Conservation (phyloP, 2,797 vertebrate species). For the Denticeps clupeoides region DNA sequence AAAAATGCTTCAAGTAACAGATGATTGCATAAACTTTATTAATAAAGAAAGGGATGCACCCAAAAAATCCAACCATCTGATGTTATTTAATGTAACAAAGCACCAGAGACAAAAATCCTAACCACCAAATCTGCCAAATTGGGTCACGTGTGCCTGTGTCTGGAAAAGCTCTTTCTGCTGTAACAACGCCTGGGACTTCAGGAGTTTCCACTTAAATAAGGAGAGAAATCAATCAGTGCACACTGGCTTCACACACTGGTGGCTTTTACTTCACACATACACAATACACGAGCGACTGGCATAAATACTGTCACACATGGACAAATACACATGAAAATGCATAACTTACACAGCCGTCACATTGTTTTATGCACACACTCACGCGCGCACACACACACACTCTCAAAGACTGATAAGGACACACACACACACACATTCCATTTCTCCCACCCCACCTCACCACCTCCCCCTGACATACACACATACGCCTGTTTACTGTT, state of each 20-base stretch:
- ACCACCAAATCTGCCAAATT: conserved; percentile 40
- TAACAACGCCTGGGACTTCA: conserved; percentile 49
- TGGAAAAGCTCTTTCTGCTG: conserved; percentile 46
- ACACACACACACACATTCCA: conserved; percentile 5
- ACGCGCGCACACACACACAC: neutral
- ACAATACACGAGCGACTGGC: too few species aligned
- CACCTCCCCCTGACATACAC: neutral
- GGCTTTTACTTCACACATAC: conserved; percentile 39
- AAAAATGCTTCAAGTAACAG: too few species aligned
- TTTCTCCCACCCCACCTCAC: neutral
- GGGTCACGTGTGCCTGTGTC: conserved; percentile 42
- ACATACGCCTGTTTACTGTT: conserved; percentile 48
- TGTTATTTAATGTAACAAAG: conserved; percentile 36
- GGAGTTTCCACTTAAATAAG: conserved; percentile 35
- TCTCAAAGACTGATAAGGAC: neutral
- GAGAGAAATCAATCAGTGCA: conserved; percentile 47
- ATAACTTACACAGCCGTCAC: neutral
- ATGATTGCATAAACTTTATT: too few species aligned
- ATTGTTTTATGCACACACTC: neutral
- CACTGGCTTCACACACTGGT: conserved; percentile 46
- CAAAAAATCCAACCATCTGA: neutral
- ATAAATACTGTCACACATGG: too few species aligned
- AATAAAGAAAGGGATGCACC: too few species aligned
- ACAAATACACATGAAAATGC: too few species aligned
- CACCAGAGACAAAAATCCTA: conserved; percentile 39